Evolutionary conservation across 2,888 invertebrate species (phyloP).

Genomic region (Conus canariensis): DNA sequence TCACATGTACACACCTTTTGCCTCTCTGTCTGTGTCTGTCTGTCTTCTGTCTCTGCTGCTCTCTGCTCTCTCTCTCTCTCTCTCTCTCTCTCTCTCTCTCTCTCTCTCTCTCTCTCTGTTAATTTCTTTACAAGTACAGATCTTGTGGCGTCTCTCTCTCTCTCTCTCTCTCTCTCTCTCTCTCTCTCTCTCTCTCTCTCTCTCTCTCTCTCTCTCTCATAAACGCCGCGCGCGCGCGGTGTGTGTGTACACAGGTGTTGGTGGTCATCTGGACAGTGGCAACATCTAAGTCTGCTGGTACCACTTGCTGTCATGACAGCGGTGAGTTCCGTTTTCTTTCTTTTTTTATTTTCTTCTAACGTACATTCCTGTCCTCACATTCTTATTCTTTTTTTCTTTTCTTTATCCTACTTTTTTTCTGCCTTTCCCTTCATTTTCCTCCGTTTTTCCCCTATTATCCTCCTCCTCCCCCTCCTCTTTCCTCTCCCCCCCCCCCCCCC

Average conservation of each 20-base stretch:
- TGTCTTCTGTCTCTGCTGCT: no score
- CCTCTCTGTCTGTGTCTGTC: no score
- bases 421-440: not conserved
- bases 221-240: no score
- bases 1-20: no score
- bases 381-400: not conserved
- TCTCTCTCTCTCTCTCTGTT: no score
- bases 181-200: conserved; percentile 6
- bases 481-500: not conserved
- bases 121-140: no score
- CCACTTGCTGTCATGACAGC: conserved; percentile 53
- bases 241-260: conserved; percentile 59
- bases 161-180: not conserved
- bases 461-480: not conserved
- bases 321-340: conserved; percentile 53
- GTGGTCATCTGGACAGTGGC: conserved; percentile 57
- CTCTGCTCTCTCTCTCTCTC: no score
- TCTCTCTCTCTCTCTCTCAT: not conserved
- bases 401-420: no score
- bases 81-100: no score
- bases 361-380: not conserved
- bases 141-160: not conserved
- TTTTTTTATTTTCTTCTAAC: not conserved
- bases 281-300: conserved; percentile 60
- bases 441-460: not conserved